Base-by-base conservation (phyloP, 2,113 vertebrate species). In the Trinectes maculatus region DNA sequence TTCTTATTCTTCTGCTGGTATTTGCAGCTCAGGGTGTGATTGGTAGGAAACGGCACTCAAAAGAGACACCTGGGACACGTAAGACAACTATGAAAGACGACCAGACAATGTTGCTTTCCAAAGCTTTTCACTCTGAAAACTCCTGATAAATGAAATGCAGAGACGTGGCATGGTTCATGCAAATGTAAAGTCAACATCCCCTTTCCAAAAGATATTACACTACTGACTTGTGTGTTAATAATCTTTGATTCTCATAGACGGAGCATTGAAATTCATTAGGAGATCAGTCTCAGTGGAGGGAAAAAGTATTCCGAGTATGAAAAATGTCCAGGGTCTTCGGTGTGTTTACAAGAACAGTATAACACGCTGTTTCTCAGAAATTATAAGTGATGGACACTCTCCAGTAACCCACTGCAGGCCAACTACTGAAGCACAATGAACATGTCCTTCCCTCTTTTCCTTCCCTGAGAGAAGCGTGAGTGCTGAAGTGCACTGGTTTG, bases 401-500 rank as follows among this genome's bases (percentile, higher is more conserved):
- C 79, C 77, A 75, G 5, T 52, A 68, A 72, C 53, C 77, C 78
- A 67, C 63, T 59, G 6, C 64, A 61, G 78, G 66, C 69, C 52
- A 84, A 76, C 63, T 74, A 63, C 80, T 77, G 58, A 58, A 28
- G 49, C 70, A 28, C 40, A 24, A 68, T 63, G 71, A 61, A 65
- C 58, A 51, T 66, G 67, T 66, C 64, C 61, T 83, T 82, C 22
- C 61, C 40, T 71, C 49, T 58, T 34, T 24, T 37, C 68, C 65
- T 74, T 71, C 54, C 81, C 80, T 36, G 42, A 43, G 74, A 80
- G 71, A 42, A 51, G 40, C 61, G 63, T 73, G 80, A 75, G 75
- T 75, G 85, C 82, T 89, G 79, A 85, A 86, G 83, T 48, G n/a
- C 59, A 57, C 75, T 13, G 68, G 72, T 81, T 84, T 80, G 80